A percentile compares a stretch with the other conserved stretches of the same genome.
phyloP scores from a whole-genome alignment of 1,140 invertebrate genomes.

The Oscheius sp. region DNA sequence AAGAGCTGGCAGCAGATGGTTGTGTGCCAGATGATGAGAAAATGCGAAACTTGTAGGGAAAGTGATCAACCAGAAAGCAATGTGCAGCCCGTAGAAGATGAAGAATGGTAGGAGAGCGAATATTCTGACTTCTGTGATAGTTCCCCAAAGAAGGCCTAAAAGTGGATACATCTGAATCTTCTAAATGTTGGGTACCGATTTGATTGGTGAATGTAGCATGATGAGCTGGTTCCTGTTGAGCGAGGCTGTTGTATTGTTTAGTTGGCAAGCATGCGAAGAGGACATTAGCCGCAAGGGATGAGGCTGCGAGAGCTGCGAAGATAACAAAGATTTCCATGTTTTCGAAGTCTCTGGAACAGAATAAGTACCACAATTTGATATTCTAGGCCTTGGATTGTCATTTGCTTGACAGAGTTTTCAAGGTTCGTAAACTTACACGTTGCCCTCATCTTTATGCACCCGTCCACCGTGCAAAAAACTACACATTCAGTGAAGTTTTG shows the following conservation, averaged over 20 bases:
- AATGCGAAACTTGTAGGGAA: slow-evolving; percentile 5
- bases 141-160: background rate
- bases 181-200: slow-evolving; percentile 5
- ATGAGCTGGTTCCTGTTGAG: background rate
- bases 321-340: background rate
- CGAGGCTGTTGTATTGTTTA: background rate
- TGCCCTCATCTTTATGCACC: too few species aligned
- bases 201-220: background rate
- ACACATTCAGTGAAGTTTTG: too few species aligned
- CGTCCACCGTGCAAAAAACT: too few species aligned
- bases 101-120: background rate
- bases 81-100: slow-evolving; percentile 6
- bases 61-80: background rate
- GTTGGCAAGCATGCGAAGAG: background rate
- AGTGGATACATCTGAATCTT: background rate
- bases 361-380: too few species aligned
- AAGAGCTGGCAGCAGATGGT: background rate
- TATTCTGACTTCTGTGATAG: background rate
- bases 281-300: background rate
- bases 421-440: too few species aligned
- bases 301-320: background rate
- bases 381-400: too few species aligned
- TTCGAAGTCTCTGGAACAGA: background rate
- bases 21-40: background rate
- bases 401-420: too few species aligned